Evolutionary conservation across 1,140 invertebrate genomes (phyloP), one percentile per base, ranked within the genome.

Genomic region (Sitophilus oryzae): DNA sequence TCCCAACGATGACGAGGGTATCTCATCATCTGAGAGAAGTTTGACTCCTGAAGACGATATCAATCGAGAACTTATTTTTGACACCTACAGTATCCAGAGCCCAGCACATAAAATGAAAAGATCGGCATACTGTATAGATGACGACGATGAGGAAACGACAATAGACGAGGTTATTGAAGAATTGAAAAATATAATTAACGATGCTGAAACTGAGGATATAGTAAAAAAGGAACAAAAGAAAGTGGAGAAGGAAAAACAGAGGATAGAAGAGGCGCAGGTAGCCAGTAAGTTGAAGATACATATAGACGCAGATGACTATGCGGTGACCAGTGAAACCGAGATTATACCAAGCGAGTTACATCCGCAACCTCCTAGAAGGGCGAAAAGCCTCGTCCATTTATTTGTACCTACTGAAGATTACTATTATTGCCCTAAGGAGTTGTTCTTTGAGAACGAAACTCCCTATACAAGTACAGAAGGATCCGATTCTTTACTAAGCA

Each of bases 111-210:
- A 37, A 48, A 15, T 35, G 9, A 43, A 25, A 44, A 69, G 73
- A 57, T 60, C 71, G 18, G 42, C 21, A 42, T 34, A 48, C 55
- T 16, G 58, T 11, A 37, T 20, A 20, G 71, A 73, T 3, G 80
- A 82, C 45, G 83, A 86, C 41, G 85, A 88, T 61, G 85, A 86
- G 42, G 86, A 90, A 73, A 88, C 85, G 0, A 90, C 88, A 11
- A 90, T 92, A 43, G 89, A 91, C 59, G 88, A 91, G 73, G 88
- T 91, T 0, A 91, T 91, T 63, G 86, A 89, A 69, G 88, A 90
- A 66, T 69, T 92, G 21, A 78, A 85, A 59, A 90, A 89, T 60
- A 89, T 91, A 44, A 85, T 91, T 0, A 90, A 88, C 66, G 85
- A 91, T 52, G 88, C 86, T 0, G 86, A 90, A 73, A 80, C 80